Conservation (phyloP, 2,113 vertebrate species). For the Aix galericulata region DNA sequence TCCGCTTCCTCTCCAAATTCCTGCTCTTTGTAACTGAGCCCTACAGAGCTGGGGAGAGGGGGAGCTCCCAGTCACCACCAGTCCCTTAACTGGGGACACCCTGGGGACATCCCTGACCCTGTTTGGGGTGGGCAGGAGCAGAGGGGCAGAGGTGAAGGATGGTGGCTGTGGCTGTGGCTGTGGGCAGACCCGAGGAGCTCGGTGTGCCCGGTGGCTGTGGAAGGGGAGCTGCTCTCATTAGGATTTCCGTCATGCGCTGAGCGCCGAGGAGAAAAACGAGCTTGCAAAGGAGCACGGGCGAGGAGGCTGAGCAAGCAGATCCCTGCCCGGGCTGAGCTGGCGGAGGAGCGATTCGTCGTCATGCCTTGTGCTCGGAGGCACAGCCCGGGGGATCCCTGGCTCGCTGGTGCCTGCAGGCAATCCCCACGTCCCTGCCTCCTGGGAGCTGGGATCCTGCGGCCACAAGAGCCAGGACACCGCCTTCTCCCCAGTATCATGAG, state of each 20-base stretch:
- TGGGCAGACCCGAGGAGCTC: neutral
- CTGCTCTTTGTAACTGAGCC: neutral
- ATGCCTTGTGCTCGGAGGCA: neutral
- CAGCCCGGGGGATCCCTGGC: neutral
- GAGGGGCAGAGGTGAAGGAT: neutral
- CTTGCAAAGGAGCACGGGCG: neutral
- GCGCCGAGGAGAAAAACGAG: neutral
- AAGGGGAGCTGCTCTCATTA: neutral
- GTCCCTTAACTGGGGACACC: too few relatives aligned
- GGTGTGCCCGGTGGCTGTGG: neutral
- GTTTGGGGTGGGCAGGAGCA: neutral
- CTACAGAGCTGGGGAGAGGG: neutral
- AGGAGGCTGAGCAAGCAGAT: neutral
- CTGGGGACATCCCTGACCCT: neutral
- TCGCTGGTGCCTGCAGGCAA: rapidly evolving
- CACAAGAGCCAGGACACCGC: rapidly evolving
- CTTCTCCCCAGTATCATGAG: rapidly evolving
- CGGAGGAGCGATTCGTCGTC: neutral
- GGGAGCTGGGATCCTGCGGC: neutral
- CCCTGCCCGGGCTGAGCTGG: neutral
- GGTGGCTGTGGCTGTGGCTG: neutral
- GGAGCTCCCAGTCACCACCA: neutral
- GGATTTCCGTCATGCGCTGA: constrained; percentile 45
- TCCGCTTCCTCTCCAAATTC: neutral
- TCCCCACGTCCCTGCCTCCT: neutral